phyloP scores from a whole-genome alignment of 2,888 invertebrate genomes.

The Graphium colonna region DNA sequence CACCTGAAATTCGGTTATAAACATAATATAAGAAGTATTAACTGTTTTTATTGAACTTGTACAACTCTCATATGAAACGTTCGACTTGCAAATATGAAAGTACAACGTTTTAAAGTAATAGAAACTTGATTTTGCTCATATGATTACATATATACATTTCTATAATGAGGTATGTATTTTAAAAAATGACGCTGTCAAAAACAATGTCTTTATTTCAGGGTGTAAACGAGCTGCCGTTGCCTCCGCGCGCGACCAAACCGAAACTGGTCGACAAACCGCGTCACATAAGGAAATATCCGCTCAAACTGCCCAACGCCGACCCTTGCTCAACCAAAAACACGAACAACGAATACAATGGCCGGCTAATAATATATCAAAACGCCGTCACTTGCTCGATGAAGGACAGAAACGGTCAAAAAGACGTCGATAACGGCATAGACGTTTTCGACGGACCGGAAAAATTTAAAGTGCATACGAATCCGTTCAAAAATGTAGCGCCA shows the following conservation, averaged over 20 bases:
- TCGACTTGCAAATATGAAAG: too few relatives aligned
- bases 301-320: slow-evolving; percentile 39
- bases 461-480: slow-evolving; percentile 44
- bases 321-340: neutral
- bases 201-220: slow-evolving; percentile 36
- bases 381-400: slow-evolving; percentile 35
- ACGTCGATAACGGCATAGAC: slow-evolving; percentile 34
- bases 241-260: slow-evolving; percentile 57
- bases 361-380: slow-evolving; percentile 57
- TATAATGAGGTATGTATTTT: neutral
- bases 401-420: slow-evolving; percentile 12
- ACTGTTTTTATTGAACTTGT: too few relatives aligned
- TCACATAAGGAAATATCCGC: slow-evolving; percentile 60
- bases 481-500: slow-evolving; percentile 40
- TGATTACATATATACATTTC: neutral
- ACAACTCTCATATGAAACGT: too few relatives aligned
- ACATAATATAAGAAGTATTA: too few relatives aligned
- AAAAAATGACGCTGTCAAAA: neutral
- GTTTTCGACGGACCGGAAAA: slow-evolving; percentile 44
- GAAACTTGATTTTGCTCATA: neutral
- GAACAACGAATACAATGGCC: slow-evolving; percentile 6
- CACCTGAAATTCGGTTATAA: too few relatives aligned
- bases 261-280: slow-evolving; percentile 61
- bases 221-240: slow-evolving; percentile 54
- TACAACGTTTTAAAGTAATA: too few relatives aligned